These are phyloP conservation scores for Drosophila prostipennis DNA, from an alignment of 2,888 invertebrate genomes.

Conservation along the genomic window DNA sequence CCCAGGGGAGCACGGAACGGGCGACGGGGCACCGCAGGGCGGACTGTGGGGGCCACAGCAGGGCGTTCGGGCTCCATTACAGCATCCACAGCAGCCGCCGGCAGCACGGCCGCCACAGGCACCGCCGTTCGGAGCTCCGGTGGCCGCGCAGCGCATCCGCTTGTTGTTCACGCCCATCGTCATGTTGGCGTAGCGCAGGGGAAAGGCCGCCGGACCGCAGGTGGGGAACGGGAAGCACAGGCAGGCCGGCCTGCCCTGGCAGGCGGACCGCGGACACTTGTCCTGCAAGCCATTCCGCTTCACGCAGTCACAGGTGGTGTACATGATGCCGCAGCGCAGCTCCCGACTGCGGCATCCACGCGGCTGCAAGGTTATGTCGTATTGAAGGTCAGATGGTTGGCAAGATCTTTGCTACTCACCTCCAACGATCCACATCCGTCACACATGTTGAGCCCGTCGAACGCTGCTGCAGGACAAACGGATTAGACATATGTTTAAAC, in stretches of 20 bases:
- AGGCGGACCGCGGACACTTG: constrained; percentile 86
- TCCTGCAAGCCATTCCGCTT: constrained; percentile 87
- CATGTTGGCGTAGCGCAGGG: constrained; percentile 78
- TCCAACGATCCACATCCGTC: constrained; percentile 82
- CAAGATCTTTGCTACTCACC: constrained; percentile 63
- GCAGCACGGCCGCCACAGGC: constrained; percentile 52
- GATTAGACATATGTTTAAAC: neutral
- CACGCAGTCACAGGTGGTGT: constrained; percentile 86
- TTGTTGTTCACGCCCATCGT: constrained; percentile 81
- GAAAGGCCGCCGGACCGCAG: constrained; percentile 84
- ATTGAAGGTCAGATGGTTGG: neutral
- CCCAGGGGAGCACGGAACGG: constrained; percentile 79
- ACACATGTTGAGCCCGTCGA: constrained; percentile 68
- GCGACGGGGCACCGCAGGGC: constrained; percentile 70
- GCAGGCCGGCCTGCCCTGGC: constrained; percentile 85
- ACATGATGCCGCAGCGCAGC: constrained; percentile 85
- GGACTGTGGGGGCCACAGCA: neutral
- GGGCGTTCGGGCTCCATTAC: constrained; percentile 8
- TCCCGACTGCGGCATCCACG: constrained; percentile 85
- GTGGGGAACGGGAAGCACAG: constrained; percentile 84
- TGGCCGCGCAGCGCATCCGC: constrained; percentile 72
- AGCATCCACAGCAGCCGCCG: constrained; percentile 54
- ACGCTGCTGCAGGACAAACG: constrained; percentile 52
- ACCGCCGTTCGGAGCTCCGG: constrained; percentile 59
- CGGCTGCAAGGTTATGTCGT: constrained; percentile 56